Percentiles rank a stretch among this genome's conserved stretches.
Evolutionary conservation across 2,113 vertebrate genomes (phyloP).

Genomic region (Rhinolophus ferrumequinum): DNA sequence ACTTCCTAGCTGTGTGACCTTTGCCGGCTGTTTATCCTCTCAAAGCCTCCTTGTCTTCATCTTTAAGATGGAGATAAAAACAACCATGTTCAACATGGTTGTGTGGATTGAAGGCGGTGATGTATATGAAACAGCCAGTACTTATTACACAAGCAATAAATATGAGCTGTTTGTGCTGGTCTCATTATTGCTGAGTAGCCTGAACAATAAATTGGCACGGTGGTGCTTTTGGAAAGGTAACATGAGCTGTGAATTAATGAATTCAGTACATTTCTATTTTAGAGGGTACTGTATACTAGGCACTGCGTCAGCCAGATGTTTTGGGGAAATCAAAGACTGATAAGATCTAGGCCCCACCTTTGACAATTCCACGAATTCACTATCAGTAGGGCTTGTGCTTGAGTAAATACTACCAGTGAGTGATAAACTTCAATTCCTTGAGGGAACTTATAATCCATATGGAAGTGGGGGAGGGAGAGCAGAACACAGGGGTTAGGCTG

Average conservation of each 20-base stretch:
- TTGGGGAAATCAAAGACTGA: neutral
- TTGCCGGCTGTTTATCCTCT: neutral
- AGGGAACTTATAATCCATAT: neutral
- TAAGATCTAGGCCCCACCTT: no score
- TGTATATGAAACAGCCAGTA: neutral
- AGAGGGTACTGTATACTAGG: neutral
- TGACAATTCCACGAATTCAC: neutral
- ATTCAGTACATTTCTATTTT: neutral
- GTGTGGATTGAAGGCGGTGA: neutral
- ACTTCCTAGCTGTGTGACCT: neutral
- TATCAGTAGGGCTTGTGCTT: neutral
- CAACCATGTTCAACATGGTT: neutral
- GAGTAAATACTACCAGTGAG: neutral
- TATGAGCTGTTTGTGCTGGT: no score
- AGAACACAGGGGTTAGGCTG: rapidly evolving
- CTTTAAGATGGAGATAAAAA: neutral
- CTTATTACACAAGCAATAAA: neutral
- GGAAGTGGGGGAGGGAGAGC: neutral
- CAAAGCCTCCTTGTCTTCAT: neutral
- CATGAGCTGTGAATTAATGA: neutral
- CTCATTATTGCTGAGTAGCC: neutral
- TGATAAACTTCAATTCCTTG: neutral
- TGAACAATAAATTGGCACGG: neutral
- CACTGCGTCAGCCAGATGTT: neutral
- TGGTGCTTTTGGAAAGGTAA: neutral